A percentile compares a stretch with the other conserved stretches of the same genome.
Evolutionary conservation across 2,113 vertebrate species (phyloP).

Genomic region (Sula dactylatra): DNA sequence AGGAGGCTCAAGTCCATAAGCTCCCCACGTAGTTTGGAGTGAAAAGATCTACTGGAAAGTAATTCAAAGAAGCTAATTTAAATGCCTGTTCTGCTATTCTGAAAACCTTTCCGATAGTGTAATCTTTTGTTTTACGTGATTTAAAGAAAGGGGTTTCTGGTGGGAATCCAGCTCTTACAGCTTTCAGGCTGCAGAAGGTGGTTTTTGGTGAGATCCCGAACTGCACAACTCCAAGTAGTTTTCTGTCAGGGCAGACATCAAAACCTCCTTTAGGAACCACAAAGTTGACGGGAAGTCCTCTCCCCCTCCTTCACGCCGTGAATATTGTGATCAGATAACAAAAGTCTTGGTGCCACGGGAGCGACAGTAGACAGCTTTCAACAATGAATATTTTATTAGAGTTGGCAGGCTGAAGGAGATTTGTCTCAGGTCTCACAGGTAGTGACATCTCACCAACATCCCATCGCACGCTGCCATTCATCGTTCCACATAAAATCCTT

Average conservation of each 20-base stretch:
- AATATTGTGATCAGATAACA: neutral
- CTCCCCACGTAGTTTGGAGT: fast-evolving
- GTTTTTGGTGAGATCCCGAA: neutral
- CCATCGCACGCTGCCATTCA: neutral
- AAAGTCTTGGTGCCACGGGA: neutral
- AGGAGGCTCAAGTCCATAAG: neutral
- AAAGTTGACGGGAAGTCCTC: neutral
- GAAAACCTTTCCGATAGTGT: neutral
- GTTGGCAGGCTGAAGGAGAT: neutral
- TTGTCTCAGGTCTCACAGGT: neutral
- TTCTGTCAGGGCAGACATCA: neutral
- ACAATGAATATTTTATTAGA: neutral
- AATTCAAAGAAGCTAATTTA: neutral
- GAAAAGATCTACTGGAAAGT: neutral
- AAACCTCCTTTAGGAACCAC: neutral
- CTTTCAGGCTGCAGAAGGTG: neutral
- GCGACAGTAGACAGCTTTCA: neutral
- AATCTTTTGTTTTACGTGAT: no score
- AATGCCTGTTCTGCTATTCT: neutral
- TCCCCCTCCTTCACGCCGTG: neutral
- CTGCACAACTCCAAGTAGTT: neutral
- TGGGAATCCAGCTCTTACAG: neutral
- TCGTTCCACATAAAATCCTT: neutral
- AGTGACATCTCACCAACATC: neutral
- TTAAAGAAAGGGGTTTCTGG: neutral